phyloP scores from a whole-genome alignment of 2,888 invertebrate species.

The Heliconius cydno region DNA sequence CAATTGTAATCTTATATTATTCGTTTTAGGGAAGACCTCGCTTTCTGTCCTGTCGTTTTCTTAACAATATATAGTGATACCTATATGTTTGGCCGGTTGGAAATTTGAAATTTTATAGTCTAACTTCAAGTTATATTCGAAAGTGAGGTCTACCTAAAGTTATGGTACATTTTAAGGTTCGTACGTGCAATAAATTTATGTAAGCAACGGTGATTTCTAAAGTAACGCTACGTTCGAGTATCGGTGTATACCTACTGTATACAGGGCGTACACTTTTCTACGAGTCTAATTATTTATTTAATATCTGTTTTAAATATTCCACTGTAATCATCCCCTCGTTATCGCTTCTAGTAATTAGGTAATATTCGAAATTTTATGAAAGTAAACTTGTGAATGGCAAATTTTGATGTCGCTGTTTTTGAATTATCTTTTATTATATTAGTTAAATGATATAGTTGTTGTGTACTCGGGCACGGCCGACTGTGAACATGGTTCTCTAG shows the following conservation, averaged over 20 bases:
- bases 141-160: conserved; percentile 53
- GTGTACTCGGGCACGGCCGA: conserved; percentile 70
- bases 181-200: conserved; percentile 62
- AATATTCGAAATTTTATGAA: conserved; percentile 67
- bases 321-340: conserved; percentile 62
- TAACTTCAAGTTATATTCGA: conserved; percentile 10
- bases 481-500: conserved; percentile 77
- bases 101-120: background rate
- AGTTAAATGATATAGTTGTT: conserved; percentile 60
- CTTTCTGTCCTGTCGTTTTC: conserved; percentile 34
- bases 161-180: conserved; percentile 54
- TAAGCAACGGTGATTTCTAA: conserved; percentile 62
- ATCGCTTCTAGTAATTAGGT: conserved; percentile 69
- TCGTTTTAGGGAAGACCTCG: conserved; percentile 50
- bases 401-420: conserved; percentile 68
- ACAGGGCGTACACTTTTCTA: conserved; percentile 65
- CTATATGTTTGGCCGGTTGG: conserved; percentile 18
- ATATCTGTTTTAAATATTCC: conserved; percentile 57
- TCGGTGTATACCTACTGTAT: conserved; percentile 36
- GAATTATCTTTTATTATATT: conserved; percentile 57
- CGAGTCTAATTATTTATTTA: conserved; percentile 55
- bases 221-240: conserved; percentile 60
- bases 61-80: conserved; percentile 26
- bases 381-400: conserved; percentile 58
- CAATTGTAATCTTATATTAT: conserved; percentile 68